phyloP scores from a whole-genome alignment of 2,113 vertebrate species.

The Takifugu flavidus region DNA sequence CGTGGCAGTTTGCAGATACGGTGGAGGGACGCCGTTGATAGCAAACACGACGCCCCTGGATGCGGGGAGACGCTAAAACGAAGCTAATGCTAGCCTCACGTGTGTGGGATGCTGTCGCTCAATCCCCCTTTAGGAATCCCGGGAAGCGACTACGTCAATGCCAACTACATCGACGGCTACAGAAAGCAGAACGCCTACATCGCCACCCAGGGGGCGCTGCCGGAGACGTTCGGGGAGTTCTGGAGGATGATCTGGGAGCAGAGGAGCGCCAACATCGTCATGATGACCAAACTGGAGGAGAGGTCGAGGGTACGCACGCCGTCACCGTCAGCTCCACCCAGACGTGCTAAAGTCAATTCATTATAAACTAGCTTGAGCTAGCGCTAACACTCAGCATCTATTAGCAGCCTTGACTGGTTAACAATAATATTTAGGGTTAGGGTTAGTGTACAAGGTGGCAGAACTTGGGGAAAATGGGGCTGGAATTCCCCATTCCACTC shows the following conservation, averaged over 20 bases:
- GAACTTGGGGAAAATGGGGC: too few relatives aligned
- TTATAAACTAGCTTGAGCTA: too few relatives aligned
- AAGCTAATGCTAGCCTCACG: not conserved
- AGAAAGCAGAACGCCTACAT: constrained; percentile 98
- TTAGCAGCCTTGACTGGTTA: too few relatives aligned
- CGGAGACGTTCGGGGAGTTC: constrained; percentile 98
- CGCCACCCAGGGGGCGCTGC: constrained; percentile 91
- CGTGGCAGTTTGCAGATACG: constrained; percentile 49
- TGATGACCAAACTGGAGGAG: constrained; percentile 99
- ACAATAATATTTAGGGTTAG: too few relatives aligned
- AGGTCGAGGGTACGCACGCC: constrained; percentile 86
- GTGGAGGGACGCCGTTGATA: constrained; percentile 39
- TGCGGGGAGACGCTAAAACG: constrained; percentile 2
- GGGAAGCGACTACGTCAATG: constrained; percentile 96
- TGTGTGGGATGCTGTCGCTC: not conserved
- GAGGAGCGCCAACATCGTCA: constrained; percentile 92
- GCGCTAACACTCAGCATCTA: too few relatives aligned
- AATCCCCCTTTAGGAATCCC: constrained; percentile 82
- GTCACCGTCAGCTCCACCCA: not conserved
- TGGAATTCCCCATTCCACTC: too few relatives aligned
- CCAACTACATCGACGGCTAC: constrained; percentile 99
- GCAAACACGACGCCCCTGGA: constrained; percentile 42
- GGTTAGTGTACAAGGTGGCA: too few relatives aligned
- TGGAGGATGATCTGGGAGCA: constrained; percentile 99
- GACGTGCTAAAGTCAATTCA: too few relatives aligned